A percentile compares a stretch with the other conserved stretches of the same genome.
Evolutionary conservation across 2,113 vertebrate genomes (phyloP).

Genomic region (Cairina moschata): DNA sequence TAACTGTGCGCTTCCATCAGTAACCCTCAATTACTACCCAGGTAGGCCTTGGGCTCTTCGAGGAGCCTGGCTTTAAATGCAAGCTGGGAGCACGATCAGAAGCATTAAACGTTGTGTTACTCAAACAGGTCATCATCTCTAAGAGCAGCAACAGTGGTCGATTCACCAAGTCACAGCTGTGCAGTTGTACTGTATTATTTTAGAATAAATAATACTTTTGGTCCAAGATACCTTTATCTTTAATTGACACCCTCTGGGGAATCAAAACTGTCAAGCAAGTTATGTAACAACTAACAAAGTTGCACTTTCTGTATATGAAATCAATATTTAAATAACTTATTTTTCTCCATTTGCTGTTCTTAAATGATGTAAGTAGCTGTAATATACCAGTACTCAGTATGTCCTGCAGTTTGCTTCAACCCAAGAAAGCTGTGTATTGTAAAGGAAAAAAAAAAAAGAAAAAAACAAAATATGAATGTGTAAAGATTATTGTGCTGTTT

Average conservation of each 20-base stretch:
- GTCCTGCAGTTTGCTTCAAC: constrained; percentile 90
- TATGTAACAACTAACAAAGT: constrained; percentile 93
- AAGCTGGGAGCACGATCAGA: constrained; percentile 7
- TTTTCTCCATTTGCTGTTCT: constrained; percentile 91
- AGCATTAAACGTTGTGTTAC: constrained; percentile 1
- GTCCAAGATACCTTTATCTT: constrained; percentile 74
- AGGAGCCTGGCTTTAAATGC: not conserved
- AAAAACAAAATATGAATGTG: constrained; percentile 76
- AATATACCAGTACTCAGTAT: constrained; percentile 93
- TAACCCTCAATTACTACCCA: not conserved
- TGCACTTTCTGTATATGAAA: constrained; percentile 99
- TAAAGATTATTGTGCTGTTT: constrained; percentile 96
- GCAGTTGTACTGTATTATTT: constrained; percentile 70
- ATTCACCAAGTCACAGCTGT: constrained; percentile 76
- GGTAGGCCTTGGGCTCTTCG: constrained; percentile 4
- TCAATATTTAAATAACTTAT: constrained; percentile 99
- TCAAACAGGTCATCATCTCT: constrained; percentile 46
- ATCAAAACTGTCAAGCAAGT: constrained; percentile 80
- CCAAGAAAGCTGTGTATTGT: constrained; percentile 90
- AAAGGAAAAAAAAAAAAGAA: constrained; percentile 84
- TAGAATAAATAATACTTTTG: constrained; percentile 66
- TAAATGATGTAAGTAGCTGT: constrained; percentile 98
- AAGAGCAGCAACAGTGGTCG: constrained; percentile 69
- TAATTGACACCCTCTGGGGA: constrained; percentile 73
- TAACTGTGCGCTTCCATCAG: not conserved